These are phyloP conservation scores for Catalaphyllia jardinei DNA, from an alignment of 64 coral and sea anemone species.

Conservation along the genomic window DNA sequence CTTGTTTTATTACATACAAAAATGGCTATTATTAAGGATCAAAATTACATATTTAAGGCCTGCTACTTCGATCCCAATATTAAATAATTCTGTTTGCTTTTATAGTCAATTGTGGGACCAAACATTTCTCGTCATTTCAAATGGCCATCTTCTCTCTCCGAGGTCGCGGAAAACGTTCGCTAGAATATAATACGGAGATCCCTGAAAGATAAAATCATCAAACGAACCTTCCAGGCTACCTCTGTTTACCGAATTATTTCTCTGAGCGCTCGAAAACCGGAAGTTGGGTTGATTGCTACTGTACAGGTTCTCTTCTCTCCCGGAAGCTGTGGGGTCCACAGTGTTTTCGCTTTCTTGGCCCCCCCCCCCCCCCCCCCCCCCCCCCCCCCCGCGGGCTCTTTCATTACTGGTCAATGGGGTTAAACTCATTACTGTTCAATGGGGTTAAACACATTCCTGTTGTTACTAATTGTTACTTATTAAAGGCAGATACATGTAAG, in stretches of 20 bases:
- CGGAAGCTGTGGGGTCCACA: not conserved
- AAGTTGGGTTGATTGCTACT: not conserved
- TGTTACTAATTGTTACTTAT: no score
- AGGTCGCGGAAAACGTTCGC: not conserved
- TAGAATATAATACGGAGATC: not conserved
- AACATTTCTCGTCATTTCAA: not conserved
- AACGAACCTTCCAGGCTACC: not conserved
- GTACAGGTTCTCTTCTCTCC: not conserved
- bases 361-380: no score
- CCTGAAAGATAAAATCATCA: not conserved
- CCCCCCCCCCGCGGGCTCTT: no score
- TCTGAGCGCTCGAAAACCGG: not conserved
- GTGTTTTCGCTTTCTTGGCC: not conserved
- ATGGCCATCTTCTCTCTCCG: constrained; percentile 7
- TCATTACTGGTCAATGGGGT: no score
- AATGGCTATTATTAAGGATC: no score
- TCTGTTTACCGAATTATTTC: not conserved
- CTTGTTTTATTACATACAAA: no score
- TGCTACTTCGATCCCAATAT: no score
- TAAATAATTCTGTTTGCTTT: not conserved
- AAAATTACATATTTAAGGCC: no score
- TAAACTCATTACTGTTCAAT: no score
- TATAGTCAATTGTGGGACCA: not conserved
- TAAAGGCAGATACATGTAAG: no score
- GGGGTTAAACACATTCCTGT: no score